Evolutionary conservation across 2,888 invertebrate species (phyloP), one percentile per base, ranked within the genome.

Genomic region (Cyclophora albipunctata): DNA sequence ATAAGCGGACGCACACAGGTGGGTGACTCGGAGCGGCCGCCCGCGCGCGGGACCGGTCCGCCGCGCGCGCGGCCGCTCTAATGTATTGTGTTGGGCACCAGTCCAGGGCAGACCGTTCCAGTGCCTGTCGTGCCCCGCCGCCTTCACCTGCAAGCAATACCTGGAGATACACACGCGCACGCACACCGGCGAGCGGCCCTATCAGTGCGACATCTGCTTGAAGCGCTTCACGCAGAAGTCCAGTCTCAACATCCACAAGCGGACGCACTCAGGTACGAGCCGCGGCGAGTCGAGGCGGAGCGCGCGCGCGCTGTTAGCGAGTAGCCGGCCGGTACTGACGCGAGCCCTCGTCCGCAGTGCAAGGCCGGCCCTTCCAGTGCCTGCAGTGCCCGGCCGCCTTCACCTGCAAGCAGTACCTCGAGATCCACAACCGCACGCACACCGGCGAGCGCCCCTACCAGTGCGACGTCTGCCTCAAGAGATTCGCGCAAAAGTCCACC

Each of bases 211-310:
- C 83, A 90, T 93, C 74, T 94, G 94, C 83, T 90, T 92, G 73
- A 94, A 94, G 87, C 91, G 93, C 74, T 95, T 94, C 88, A 94
- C 94, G 58, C 94, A 95, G 88, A 94, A 94, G 81, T 94, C 94
- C 75, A 94, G 94, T 80, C 90, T 95, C 68, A 94, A 94, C 87
- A 94, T 94, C 63, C 94, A 94, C 90, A 94, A 93, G 78, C 91
- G 94, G 73, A 93, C 93, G 62, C 94, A 94, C 79, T 93, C 94
- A 72, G 90, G 90, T 90, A 87, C 66, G 85, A 81, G 61, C 4
- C 58, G 63, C 58, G 37, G 37, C 37, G 37, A 5, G 37, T 5
- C 4, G 37, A 5, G 37, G 53, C 55, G 57, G 5, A 58, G 57
- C 55, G 62, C 57, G 59, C 58, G 59, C 55, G 55, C 61, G 46